Conservation (phyloP, 2,888 invertebrate genomes). For the Euclidia mi region DNA sequence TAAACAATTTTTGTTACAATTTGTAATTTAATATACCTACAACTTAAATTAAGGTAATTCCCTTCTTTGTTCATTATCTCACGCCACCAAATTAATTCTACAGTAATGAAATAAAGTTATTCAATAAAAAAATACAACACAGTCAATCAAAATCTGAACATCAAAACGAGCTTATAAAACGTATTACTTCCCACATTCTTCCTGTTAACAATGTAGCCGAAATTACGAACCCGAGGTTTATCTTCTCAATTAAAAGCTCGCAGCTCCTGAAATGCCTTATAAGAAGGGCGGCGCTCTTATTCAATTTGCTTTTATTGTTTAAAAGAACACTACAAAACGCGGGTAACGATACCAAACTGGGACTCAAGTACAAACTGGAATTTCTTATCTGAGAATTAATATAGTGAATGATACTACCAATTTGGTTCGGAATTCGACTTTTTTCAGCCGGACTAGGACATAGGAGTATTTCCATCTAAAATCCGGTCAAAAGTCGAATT, state of each 20-base stretch:
- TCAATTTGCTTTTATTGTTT: slow-evolving; percentile 78
- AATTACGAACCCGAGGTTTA: slow-evolving; percentile 56
- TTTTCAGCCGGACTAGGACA: slow-evolving; percentile 46
- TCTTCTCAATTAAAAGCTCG: slow-evolving; percentile 67
- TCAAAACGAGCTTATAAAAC: slow-evolving; percentile 28
- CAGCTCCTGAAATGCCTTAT: slow-evolving; percentile 62
- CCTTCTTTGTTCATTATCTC: no score
- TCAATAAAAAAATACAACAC: slow-evolving; percentile 4
- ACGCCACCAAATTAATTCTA: no score
- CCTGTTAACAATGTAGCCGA: slow-evolving; percentile 42
- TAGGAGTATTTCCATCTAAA: no score
- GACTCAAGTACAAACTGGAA: slow-evolving; percentile 62
- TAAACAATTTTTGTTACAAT: no score
- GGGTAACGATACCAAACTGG: slow-evolving; percentile 64
- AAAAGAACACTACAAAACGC: slow-evolving; percentile 71
- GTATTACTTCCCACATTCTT: slow-evolving; percentile 30
- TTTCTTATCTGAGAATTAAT: slow-evolving; percentile 69
- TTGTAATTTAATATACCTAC: no score
- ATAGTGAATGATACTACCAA: slow-evolving; percentile 68
- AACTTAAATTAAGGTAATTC: no score
- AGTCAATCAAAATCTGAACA: slow-evolving; percentile 18
- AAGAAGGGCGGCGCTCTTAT: slow-evolving; percentile 65
- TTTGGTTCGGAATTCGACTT: slow-evolving; percentile 59
- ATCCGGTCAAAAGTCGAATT: no score
- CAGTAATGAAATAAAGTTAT: no score